Base-by-base conservation (phyloP, 2,113 vertebrate genomes). In the Dendropsophus ebraccatus region DNA sequence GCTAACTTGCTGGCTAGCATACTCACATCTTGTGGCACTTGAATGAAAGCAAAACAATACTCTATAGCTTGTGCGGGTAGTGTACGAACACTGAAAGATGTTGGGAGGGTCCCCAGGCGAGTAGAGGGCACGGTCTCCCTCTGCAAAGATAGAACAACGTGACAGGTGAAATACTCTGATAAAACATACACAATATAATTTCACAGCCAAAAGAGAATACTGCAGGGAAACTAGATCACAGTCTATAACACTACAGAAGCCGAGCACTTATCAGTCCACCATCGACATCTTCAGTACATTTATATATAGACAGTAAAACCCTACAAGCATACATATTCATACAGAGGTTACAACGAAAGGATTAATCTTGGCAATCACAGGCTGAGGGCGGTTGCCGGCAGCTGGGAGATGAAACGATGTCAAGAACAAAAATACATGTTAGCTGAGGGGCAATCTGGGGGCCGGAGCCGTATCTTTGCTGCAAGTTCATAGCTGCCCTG, bases 1-100 rank as follows among this genome's bases (percentile, higher is more conserved):
- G 13, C n/a, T 3, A 23, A 76, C 14, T 30, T 65, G 30, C 67
- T 41, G 35, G 35, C 1, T 19, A 41, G 32, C 1, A 4, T 32
- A 96, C 97, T 97, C 91, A 98, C 97, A 69, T 97, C 97, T 84
- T 96, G 95, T 47, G 97, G 96, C 91, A 97, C 94, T 90, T 95
- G 96, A 91, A 97, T 96, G 92, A 94, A 97, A 90, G 96, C 97
- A 16, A 98, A 97, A 89, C 93, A 81, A 56, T 97, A 96, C 91
- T 98, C 97, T 0, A 96, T 96, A 91, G 97, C 97, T 91, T 98
- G 97, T 32, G 95, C 93, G 6, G 96, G 94, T 84, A 98, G 92
- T 56, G 91, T 91, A 9, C 96, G 92, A n/a, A 92, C 95, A 92
- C 96, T 95, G 94, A 97, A 98, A 90, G 96, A 94, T 1, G 96